A percentile compares a stretch with the other conserved stretches of the same genome.
These are phyloP conservation scores for Acyrthosiphon pisum DNA, from an alignment of 1,140 invertebrate genomes.

Conservation along the genomic window DNA sequence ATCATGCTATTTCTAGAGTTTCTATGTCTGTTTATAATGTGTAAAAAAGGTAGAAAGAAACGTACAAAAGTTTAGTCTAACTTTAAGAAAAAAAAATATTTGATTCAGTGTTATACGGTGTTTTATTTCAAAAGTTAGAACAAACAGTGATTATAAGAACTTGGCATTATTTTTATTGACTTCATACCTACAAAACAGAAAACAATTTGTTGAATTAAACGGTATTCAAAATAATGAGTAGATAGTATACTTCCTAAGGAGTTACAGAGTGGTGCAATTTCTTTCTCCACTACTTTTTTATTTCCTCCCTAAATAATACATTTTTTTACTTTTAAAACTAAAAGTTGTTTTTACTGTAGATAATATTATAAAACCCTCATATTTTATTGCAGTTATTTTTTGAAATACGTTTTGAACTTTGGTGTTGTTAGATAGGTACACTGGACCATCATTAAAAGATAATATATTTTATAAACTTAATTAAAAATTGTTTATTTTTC, in stretches of 20 bases:
- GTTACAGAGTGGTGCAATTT: neutral
- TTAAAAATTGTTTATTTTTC: neutral
- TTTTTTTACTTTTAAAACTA: neutral
- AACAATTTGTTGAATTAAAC: constrained; percentile 35
- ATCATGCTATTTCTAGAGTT: neutral
- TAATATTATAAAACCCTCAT: neutral
- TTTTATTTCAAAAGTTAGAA: constrained; percentile 27
- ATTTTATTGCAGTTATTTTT: neutral
- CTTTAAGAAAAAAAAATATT: neutral
- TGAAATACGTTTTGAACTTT: neutral
- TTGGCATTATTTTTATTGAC: constrained; percentile 31
- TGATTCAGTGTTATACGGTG: neutral
- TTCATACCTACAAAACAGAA: neutral
- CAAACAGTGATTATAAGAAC: constrained; percentile 36
- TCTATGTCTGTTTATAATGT: neutral
- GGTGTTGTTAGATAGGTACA: neutral
- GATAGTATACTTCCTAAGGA: neutral
- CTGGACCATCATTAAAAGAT: neutral
- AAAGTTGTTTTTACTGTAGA: neutral
- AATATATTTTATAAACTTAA: neutral
- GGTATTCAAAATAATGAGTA: neutral
- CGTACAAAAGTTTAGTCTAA: neutral
- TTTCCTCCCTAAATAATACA: neutral
- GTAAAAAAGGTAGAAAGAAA: neutral
- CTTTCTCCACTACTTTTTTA: neutral